A percentile compares a stretch with the other conserved stretches of the same genome.
Evolutionary conservation across 2,113 vertebrate genomes (phyloP).

Genomic region (Tiliqua scincoides): DNA sequence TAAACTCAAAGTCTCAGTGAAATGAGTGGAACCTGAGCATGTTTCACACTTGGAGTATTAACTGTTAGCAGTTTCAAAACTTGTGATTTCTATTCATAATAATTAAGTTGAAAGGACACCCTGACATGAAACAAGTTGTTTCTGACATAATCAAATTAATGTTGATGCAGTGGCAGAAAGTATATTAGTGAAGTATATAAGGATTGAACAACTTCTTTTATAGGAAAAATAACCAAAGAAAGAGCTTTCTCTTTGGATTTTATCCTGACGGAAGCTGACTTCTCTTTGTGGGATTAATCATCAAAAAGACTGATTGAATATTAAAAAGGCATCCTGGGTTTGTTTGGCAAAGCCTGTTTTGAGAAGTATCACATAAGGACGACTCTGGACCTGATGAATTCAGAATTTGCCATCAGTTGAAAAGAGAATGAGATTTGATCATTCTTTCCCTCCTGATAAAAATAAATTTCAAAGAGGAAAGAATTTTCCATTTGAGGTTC

Average conservation of each 20-base stretch:
- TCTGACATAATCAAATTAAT: background rate
- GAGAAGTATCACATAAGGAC: conserved; percentile 48
- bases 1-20: background rate
- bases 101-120: background rate
- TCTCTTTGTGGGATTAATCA: conserved; percentile 54
- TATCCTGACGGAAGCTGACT: conserved; percentile 57
- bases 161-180: conserved; percentile 46
- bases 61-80: background rate
- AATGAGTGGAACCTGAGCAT: background rate
- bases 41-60: background rate
- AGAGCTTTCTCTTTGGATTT: conserved; percentile 48
- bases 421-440: conserved; percentile 43
- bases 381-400: conserved; percentile 26
- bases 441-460: conserved; percentile 64
- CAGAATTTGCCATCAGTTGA: conserved; percentile 37
- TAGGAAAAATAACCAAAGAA: conserved; percentile 41
- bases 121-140: background rate
- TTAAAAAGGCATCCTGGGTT: conserved; percentile 58
- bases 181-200: conserved; percentile 41
- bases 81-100: background rate
- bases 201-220: conserved; percentile 42
- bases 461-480: conserved; percentile 55
- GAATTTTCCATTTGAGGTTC: background rate
- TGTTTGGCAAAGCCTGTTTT: conserved; percentile 59
- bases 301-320: conserved; percentile 68